Conservation (phyloP, 2,888 invertebrate species). For the Chrysodeixis includens region DNA sequence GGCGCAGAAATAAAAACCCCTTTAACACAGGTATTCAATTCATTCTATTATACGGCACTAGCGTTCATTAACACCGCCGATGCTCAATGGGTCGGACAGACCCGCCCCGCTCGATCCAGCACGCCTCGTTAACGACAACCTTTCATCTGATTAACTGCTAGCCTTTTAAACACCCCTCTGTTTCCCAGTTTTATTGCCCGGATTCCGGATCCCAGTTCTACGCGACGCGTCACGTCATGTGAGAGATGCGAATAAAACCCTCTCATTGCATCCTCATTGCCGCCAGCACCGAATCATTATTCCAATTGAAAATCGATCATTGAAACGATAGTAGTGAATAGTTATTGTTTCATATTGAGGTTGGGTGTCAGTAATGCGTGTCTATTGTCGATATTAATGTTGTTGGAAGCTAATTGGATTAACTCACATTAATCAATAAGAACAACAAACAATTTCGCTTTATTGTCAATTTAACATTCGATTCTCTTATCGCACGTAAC, state of each 20-base stretch:
- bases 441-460: constrained; percentile 27
- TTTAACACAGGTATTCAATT: constrained; percentile 54
- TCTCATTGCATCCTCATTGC: constrained; percentile 17
- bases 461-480: constrained; percentile 11
- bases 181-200: constrained; percentile 43
- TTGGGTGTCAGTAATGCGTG: constrained; percentile 20
- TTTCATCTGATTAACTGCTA: constrained; percentile 64
- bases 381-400: constrained; percentile 10
- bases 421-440: constrained; percentile 36
- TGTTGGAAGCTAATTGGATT: constrained; percentile 36
- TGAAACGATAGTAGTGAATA: constrained; percentile 23
- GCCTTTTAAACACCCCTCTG: constrained; percentile 56
- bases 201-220: constrained; percentile 16
- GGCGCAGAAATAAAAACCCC: constrained; percentile 31
- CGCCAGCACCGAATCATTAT: constrained; percentile 3
- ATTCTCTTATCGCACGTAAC: constrained; percentile 20
- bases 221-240: constrained; percentile 35
- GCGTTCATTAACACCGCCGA: constrained; percentile 56
- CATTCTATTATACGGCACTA: constrained; percentile 53
- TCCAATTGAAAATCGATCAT: constrained; percentile 21
- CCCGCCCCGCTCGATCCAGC: constrained; percentile 35
- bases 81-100: constrained; percentile 59
- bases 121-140: constrained; percentile 62
- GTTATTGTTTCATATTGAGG: constrained; percentile 13
- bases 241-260: constrained; percentile 28